Conservation (phyloP, 2,888 invertebrate species). For the Lochmaea crataegi region DNA sequence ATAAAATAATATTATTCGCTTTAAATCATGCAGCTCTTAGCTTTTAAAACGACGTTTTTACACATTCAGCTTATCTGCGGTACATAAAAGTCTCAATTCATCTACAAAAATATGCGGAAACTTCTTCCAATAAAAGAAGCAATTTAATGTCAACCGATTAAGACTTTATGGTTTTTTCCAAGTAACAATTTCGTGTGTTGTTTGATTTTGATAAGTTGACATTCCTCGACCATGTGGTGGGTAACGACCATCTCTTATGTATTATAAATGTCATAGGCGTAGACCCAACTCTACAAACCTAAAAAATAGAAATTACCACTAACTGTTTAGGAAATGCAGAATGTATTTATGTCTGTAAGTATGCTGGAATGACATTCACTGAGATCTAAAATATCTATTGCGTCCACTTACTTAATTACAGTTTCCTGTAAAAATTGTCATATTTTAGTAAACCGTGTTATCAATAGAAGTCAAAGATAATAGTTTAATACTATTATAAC, state of each 20-base stretch:
- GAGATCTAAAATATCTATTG: too few relatives aligned
- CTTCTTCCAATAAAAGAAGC: slow-evolving; percentile 21
- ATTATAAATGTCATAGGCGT: background rate
- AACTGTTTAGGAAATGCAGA: too few relatives aligned
- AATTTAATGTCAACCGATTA: slow-evolving; percentile 18
- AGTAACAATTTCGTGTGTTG: slow-evolving; percentile 21
- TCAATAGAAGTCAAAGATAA: too few relatives aligned
- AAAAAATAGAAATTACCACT: too few relatives aligned
- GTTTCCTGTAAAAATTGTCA: too few relatives aligned
- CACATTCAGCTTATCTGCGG: background rate
- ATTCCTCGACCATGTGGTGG: slow-evolving; percentile 23
- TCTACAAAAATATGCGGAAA: slow-evolving; percentile 22
- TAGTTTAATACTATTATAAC: too few relatives aligned
- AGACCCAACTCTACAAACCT: background rate
- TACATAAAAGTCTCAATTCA: background rate
- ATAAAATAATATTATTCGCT: too few relatives aligned
- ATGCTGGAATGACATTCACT: too few relatives aligned
- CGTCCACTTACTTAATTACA: too few relatives aligned
- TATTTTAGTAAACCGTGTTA: too few relatives aligned
- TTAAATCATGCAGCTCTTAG: slow-evolving; percentile 5
- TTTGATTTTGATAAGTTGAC: slow-evolving; percentile 28
- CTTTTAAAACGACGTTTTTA: slow-evolving; percentile 8
- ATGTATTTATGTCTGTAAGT: too few relatives aligned
- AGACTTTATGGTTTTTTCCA: slow-evolving; percentile 26
- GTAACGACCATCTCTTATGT: background rate